These are phyloP conservation scores for human DNA, from an alignment of 2,113 vertebrate genomes.

Conservation along the genomic window DNA sequence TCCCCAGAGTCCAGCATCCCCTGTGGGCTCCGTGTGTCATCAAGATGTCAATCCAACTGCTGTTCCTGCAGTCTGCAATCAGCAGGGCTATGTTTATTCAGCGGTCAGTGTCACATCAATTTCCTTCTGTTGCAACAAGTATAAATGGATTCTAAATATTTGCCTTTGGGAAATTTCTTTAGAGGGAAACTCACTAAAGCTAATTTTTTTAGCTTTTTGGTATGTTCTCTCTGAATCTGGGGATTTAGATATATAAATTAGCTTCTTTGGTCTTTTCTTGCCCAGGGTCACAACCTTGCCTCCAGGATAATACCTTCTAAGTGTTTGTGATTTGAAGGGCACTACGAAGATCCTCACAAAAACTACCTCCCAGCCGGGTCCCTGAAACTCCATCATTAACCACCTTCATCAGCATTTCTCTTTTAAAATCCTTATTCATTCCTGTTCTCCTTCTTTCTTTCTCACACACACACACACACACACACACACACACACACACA, in stretches of 20 bases:
- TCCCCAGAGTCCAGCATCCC: background rate
- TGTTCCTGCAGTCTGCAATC: background rate
- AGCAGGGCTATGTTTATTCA: background rate
- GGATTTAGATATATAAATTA: slow-evolving; percentile 33
- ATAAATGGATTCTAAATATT: slow-evolving; percentile 40
- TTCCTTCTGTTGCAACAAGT: background rate
- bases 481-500: background rate
- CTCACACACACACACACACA: accelerated
- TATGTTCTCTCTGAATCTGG: background rate
- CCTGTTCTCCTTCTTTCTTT: background rate
- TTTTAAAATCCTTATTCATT: slow-evolving; percentile 10
- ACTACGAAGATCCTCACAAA: background rate
- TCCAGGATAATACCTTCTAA: slow-evolving; percentile 20
- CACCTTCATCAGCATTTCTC: background rate
- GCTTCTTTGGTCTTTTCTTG: slow-evolving; percentile 41
- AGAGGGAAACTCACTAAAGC: background rate
- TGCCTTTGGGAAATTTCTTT: slow-evolving; percentile 39
- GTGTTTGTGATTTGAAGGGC: slow-evolving; percentile 44
- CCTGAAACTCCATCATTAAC: background rate
- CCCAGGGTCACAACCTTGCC: background rate
- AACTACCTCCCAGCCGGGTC: background rate
- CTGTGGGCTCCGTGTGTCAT: background rate
- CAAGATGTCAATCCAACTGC: background rate
- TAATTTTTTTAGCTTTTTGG: background rate
- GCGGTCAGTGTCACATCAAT: background rate